phyloP scores from a whole-genome alignment of 2,797 vertebrate species.

The Threskiornis aethiopicus region DNA sequence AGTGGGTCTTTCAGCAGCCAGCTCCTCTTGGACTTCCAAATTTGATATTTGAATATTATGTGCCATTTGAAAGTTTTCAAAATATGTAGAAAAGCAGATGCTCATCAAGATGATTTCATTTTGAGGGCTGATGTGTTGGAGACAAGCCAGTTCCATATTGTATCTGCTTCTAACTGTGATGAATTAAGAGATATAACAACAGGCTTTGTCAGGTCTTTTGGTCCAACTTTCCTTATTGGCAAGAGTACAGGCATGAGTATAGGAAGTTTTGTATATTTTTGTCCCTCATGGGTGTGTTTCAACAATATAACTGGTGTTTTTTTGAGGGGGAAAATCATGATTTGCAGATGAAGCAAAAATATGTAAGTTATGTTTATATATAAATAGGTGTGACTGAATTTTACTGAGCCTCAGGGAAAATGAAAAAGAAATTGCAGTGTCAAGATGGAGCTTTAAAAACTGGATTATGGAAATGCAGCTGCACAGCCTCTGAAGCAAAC shows the following conservation, averaged over 20 bases:
- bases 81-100: conserved; percentile 31
- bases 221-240: not conserved
- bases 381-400: not conserved
- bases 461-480: conserved; percentile 17
- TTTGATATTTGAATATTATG: not conserved
- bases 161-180: not conserved
- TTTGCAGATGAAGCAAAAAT: conserved; percentile 30
- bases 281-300: conserved; percentile 24
- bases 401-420: conserved; percentile 25
- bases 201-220: not conserved
- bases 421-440: not conserved
- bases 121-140: not conserved
- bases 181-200: not conserved
- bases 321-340: not conserved
- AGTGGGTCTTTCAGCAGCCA: not conserved
- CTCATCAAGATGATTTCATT: conserved; percentile 15
- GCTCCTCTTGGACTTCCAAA: not conserved
- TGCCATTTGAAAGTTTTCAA: conserved; percentile 15
- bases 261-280: conserved; percentile 8
- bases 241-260: not conserved
- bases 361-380: not conserved
- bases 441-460: not conserved
- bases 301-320: not conserved
- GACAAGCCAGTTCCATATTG: not conserved
- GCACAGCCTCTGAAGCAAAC: not conserved